phyloP scores from a whole-genome alignment of 1,140 invertebrate species.

The Drosophila bifasciata region DNA sequence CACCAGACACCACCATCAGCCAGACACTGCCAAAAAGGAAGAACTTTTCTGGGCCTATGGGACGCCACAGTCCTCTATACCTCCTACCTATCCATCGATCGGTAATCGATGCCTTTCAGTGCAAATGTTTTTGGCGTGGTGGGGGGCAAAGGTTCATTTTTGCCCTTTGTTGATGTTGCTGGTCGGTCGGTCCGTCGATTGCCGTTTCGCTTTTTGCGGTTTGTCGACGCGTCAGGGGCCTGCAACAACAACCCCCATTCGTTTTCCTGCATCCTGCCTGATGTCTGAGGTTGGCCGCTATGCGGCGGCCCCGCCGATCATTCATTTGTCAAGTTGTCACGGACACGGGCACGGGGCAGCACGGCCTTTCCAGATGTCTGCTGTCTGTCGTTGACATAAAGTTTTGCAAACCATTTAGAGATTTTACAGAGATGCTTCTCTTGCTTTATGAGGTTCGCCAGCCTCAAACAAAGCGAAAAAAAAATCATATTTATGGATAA shows the following conservation, averaged over 20 bases:
- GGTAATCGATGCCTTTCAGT: slow-evolving; percentile 69
- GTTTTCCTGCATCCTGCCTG: slow-evolving; percentile 12
- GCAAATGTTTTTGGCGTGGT: slow-evolving; percentile 23
- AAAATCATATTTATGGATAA: no score
- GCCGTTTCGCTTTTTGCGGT: slow-evolving; percentile 61
- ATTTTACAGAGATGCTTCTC: slow-evolving; percentile 15
- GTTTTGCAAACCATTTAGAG: slow-evolving; percentile 41
- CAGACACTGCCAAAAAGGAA: slow-evolving; percentile 9
- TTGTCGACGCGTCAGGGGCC: slow-evolving; percentile 70
- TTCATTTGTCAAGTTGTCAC: slow-evolving; percentile 77
- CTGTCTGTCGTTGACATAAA: slow-evolving; percentile 40
- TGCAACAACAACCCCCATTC: slow-evolving; percentile 23
- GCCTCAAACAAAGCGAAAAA: no score
- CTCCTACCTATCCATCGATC: slow-evolving; percentile 40
- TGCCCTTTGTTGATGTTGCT: slow-evolving; percentile 41
- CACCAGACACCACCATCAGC: slow-evolving; percentile 52
- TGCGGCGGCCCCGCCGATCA: slow-evolving; percentile 70
- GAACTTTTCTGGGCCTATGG: background rate
- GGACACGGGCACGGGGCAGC: slow-evolving; percentile 27
- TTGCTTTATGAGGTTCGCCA: background rate
- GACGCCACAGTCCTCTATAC: background rate
- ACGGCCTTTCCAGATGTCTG: slow-evolving; percentile 5
- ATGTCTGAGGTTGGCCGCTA: slow-evolving; percentile 61
- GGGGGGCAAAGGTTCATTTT: slow-evolving; percentile 37
- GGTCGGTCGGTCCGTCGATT: slow-evolving; percentile 28